Conservation (phyloP, 1,140 invertebrate species). For the Sitobion miscanthi region DNA sequence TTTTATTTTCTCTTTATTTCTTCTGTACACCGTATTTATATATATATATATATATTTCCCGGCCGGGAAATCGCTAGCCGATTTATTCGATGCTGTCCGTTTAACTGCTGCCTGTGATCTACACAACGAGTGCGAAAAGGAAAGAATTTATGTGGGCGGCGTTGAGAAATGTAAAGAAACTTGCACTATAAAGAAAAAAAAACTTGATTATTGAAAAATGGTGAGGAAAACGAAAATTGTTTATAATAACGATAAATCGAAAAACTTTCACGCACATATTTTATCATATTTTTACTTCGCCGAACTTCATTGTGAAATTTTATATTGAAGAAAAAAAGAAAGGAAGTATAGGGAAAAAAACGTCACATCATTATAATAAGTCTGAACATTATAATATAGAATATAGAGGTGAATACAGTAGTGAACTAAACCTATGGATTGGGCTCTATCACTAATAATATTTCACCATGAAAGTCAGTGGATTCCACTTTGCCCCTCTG, state of each 20-base stretch:
- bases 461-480: not conserved
- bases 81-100: constrained; percentile 3
- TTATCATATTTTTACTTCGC: constrained; percentile 27
- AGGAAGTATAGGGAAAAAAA: not conserved
- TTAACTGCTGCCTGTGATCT: not conserved
- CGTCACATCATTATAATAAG: not conserved
- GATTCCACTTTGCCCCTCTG: not conserved
- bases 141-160: not conserved
- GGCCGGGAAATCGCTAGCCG: not conserved
- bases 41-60: not conserved
- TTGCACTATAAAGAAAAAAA: not conserved
- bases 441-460: not conserved
- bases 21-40: not conserved
- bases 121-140: not conserved
- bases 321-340: not conserved
- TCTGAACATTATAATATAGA: not conserved
- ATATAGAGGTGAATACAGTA: too few species aligned
- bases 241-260: constrained; percentile 42
- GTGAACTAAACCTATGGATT: not conserved
- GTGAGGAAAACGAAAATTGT: not conserved
- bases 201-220: constrained; percentile 14
- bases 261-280: constrained; percentile 5
- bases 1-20: constrained; percentile 24
- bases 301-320: not conserved
- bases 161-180: not conserved